These are phyloP conservation scores for Ibycter americanus DNA, from an alignment of 2,797 vertebrate species.

Conservation along the genomic window DNA sequence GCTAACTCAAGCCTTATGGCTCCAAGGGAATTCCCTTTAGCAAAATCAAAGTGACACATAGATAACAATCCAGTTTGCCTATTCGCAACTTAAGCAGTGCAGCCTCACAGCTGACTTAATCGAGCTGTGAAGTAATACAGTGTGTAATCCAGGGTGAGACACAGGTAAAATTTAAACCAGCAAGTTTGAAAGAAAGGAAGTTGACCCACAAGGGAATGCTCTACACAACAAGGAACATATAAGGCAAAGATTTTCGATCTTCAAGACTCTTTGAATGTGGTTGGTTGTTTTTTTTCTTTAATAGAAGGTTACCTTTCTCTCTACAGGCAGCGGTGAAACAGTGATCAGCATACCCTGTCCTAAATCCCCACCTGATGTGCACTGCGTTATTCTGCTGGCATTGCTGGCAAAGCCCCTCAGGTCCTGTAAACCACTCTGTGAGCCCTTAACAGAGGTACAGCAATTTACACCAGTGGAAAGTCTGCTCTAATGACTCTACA, in stretches of 20 bases:
- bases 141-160: not conserved
- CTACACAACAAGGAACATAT: not conserved
- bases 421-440: not conserved
- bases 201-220: not conserved
- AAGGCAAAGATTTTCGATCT: not conserved
- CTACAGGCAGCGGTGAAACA: not conserved
- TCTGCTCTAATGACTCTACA: not conserved
- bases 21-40: not conserved
- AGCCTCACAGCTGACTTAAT: not conserved
- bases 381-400: not conserved
- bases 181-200: not conserved
- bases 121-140: not conserved
- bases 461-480: not conserved
- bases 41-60: not conserved
- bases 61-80: not conserved
- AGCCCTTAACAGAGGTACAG: not conserved
- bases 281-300: not conserved
- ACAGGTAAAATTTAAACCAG: not conserved
- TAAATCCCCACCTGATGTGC: not conserved
- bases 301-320: not conserved
- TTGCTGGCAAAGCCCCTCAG: not conserved
- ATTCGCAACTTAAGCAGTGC: not conserved
- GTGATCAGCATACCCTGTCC: not conserved
- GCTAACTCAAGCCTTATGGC: not conserved
- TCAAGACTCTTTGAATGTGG: not conserved